Conservation (phyloP, 2,888 invertebrate genomes). For the Alloplasta piceator region DNA sequence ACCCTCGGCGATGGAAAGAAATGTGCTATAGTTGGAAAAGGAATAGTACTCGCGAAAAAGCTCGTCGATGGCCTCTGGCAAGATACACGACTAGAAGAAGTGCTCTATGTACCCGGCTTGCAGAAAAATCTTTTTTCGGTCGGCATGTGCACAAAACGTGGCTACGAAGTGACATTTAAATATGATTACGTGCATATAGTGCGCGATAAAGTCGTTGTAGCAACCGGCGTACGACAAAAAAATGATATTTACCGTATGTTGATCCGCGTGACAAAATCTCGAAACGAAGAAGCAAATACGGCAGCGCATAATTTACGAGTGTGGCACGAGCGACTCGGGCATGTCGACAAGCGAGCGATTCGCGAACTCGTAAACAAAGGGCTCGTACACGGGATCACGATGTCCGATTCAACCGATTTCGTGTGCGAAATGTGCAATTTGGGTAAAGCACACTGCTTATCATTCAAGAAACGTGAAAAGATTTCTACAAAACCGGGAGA, state of each 20-base stretch:
- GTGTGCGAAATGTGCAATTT: slow-evolving; percentile 45
- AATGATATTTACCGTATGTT: slow-evolving; percentile 57
- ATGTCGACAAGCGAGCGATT: slow-evolving; percentile 54
- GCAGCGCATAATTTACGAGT: slow-evolving; percentile 34
- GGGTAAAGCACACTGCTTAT: slow-evolving; percentile 42
- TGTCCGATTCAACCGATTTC: slow-evolving; percentile 28
- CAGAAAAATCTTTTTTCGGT: slow-evolving; percentile 67
- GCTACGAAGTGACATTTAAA: slow-evolving; percentile 40
- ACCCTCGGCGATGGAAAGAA: background rate
- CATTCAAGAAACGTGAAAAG: slow-evolving; percentile 29
- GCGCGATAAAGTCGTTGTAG: slow-evolving; percentile 22
- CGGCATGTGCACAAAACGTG: slow-evolving; percentile 55
- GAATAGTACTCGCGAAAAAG: slow-evolving; percentile 42
- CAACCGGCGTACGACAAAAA: slow-evolving; percentile 44
- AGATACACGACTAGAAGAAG: background rate
- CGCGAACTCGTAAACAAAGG: slow-evolving; percentile 46
- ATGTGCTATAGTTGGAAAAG: slow-evolving; percentile 49
- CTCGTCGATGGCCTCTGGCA: slow-evolving; percentile 30
- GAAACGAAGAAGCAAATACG: slow-evolving; percentile 44
- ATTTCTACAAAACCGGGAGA: slow-evolving; percentile 48
- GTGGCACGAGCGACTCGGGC: slow-evolving; percentile 66
- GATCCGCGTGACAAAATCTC: slow-evolving; percentile 12
- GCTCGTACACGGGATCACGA: slow-evolving; percentile 45
- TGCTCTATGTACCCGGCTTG: background rate
- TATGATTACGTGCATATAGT: slow-evolving; percentile 28